Evolutionary conservation across 2,113 vertebrate genomes (phyloP), one percentile per base, ranked within the genome.

Genomic region (Syngnathus typhle): DNA sequence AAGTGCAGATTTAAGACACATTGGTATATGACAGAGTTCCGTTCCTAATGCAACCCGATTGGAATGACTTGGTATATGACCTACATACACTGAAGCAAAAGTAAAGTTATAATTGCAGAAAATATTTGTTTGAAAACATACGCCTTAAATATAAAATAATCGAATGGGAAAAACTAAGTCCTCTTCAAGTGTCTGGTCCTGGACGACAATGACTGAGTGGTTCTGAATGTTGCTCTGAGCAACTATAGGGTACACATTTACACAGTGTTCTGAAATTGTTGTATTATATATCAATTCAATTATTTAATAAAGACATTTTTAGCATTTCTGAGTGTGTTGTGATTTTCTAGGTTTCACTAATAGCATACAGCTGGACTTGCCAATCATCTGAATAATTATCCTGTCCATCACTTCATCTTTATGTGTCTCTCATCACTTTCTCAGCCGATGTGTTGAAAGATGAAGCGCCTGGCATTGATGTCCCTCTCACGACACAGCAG

Each of bases 401-500:
- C 75, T 23, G 65, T 69, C 76, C 54, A 12, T 78, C 73, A 27
- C 73, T 78, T 79, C 85, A 86, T 85, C 85, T 87, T 84, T 81
- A 86, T 74, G 80, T 43, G 10, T 81, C 80, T 69, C 73, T 79
- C 80, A 83, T 81, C 72, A 69, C 85, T 64, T 74, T 68, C 67
- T 72, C 71, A 75, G 51, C 75, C 36, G n/a, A 68, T 68, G 83
- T 87, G 88, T 84, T 74, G 84, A 89, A 87, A 88, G 87, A 74
- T 81, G 82, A 88, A 85, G 69, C 70, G 74, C 63, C 71, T 77
- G 82, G 76, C 79, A 88, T 86, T 88, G 85, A 88, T 87, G 85
- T 87, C 80, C 87, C 83, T 82, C 86, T 90, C 81, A 86, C 77
- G 77, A 54, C 83, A 69, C 88, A 84, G 85, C 84, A 55, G 83